A percentile compares a stretch with the other conserved stretches of the same genome.
Evolutionary conservation across 2,888 invertebrate species (phyloP).

Genomic region (Emmelina monodactyla): DNA sequence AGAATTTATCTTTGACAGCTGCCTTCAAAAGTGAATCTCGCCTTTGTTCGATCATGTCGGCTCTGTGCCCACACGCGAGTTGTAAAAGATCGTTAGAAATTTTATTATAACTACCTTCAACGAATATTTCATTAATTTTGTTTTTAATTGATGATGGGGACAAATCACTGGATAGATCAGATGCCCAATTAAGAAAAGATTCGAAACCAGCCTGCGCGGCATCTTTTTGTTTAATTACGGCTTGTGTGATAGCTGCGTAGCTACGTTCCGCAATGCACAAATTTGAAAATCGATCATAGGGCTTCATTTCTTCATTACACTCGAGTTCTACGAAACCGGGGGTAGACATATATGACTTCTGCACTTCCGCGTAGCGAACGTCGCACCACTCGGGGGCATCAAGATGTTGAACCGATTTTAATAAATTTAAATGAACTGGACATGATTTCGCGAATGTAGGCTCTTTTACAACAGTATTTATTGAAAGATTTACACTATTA

Average conservation of each 20-base stretch:
- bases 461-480: not conserved
- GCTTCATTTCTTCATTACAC: constrained; percentile 2
- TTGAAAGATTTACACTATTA: constrained; percentile 1
- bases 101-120: not conserved
- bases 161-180: not conserved
- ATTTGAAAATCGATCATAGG: not conserved
- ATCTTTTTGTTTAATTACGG: not conserved
- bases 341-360: not conserved
- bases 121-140: constrained; percentile 3
- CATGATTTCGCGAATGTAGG: not conserved
- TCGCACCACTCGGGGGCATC: not conserved
- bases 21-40: not conserved
- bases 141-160: not conserved
- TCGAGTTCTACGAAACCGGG: constrained; percentile 2
- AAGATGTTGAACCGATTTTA: constrained; percentile 1
- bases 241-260: constrained; percentile 1
- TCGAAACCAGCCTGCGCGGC: not conserved
- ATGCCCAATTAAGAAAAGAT: not conserved
- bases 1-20: constrained; percentile 3
- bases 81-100: constrained; percentile 1
- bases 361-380: constrained; percentile 1
- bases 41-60: constrained; percentile 2
- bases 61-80: not conserved
- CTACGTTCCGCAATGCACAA: not conserved
- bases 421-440: not conserved